phyloP scores from a whole-genome alignment of 1,140 invertebrate genomes.

The Sminthurides bifidus region DNA sequence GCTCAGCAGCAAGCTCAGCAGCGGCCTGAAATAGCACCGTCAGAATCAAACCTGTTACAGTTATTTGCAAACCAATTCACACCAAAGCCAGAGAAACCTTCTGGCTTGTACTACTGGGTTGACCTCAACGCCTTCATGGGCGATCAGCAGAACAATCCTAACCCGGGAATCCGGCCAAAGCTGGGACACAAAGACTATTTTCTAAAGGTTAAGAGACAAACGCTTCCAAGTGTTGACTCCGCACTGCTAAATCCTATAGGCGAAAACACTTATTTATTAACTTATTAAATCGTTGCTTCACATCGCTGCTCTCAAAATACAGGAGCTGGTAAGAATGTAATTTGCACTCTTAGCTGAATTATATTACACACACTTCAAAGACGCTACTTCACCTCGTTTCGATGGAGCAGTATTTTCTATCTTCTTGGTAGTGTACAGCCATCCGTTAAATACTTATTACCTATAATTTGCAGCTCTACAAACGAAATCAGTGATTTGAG shows the following conservation, averaged over 20 bases:
- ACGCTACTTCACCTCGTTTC: no score
- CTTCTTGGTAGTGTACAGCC: no score
- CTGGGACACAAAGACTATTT: conserved; percentile 25
- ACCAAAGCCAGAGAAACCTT: conserved; percentile 8
- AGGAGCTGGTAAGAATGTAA: no score
- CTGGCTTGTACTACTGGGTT: conserved; percentile 30
- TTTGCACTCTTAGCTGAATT: no score
- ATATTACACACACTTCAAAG: no score
- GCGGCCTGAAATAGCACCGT: conserved; percentile 8
- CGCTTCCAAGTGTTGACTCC: no score
- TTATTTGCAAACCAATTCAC: conserved; percentile 15
- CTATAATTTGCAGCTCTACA: no score
- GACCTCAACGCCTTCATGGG: conserved; percentile 30
- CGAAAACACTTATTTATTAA: conserved; percentile 2
- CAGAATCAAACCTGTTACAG: conserved; percentile 17
- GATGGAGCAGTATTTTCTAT: no score
- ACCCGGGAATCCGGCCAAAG: conserved; percentile 26
- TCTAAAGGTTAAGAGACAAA: conserved; percentile 19
- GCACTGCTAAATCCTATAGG: no score
- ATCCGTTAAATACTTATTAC: no score
- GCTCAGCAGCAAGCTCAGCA: neutral
- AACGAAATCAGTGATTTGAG: no score
- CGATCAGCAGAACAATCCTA: conserved; percentile 13
- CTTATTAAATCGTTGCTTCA: neutral
- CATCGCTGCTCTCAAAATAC: no score